phyloP scores from a whole-genome alignment of 2,113 vertebrate species.

The Indri indri region DNA sequence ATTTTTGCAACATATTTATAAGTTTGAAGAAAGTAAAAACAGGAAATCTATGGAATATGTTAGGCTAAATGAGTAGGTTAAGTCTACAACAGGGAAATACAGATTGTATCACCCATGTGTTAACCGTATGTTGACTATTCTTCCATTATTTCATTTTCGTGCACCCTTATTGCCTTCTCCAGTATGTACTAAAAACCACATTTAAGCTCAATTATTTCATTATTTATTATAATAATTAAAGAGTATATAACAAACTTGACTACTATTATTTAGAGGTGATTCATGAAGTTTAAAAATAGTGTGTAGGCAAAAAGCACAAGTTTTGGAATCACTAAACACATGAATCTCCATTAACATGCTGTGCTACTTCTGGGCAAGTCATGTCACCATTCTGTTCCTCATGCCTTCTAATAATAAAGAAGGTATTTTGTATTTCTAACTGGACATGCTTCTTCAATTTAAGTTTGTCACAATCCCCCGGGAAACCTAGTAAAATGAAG shows the following conservation, averaged over 20 bases:
- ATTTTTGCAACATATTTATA: background rate
- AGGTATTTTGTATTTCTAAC: background rate
- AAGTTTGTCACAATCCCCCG: background rate
- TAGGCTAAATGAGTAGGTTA: background rate
- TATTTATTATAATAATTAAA: background rate
- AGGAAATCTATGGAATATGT: background rate
- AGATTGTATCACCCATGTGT: background rate
- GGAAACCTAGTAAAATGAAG: background rate
- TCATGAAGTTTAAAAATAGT: background rate
- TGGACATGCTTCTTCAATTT: background rate
- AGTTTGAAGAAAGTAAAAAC: background rate
- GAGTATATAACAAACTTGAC: background rate
- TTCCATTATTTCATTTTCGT: background rate
- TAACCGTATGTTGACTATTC: background rate
- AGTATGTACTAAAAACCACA: background rate
- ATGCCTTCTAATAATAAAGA: background rate
- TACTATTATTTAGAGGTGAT: background rate
- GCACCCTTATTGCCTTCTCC: background rate
- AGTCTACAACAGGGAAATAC: background rate
- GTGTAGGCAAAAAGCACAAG: background rate
- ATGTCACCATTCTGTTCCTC: background rate
- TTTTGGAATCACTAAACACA: background rate
- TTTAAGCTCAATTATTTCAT: background rate
- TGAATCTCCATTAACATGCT: background rate
- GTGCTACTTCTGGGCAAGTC: background rate